A percentile compares a stretch with the other conserved stretches of the same genome.
phyloP scores from a whole-genome alignment of 2,113 vertebrate species.

The Eretmodus cyanostictus region DNA sequence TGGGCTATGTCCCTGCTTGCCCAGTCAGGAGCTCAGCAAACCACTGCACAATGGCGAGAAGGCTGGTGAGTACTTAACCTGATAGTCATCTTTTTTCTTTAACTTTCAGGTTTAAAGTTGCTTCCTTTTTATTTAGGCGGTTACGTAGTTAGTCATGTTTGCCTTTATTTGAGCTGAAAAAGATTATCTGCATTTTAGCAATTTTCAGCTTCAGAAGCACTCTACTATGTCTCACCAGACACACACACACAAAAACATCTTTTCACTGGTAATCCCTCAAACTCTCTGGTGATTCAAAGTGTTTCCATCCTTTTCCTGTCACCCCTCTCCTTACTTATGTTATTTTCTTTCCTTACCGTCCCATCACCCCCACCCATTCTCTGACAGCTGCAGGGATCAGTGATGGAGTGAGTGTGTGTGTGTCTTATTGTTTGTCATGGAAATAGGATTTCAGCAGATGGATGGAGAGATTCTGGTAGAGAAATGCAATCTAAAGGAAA shows the following conservation, averaged over 20 bases:
- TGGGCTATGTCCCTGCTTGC: constrained; percentile 86
- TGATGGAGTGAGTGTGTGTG: constrained; percentile 57
- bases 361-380: neutral
- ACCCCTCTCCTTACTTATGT: constrained; percentile 13
- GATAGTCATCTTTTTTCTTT: neutral
- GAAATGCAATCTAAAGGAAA: constrained; percentile 61
- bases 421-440: constrained; percentile 65
- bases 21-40: constrained; percentile 74
- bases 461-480: constrained; percentile 55
- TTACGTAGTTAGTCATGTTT: neutral
- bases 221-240: neutral
- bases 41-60: constrained; percentile 67
- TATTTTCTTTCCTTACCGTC: neutral
- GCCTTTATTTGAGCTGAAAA: neutral
- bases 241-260: neutral
- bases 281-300: constrained; percentile 12
- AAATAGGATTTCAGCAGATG: constrained; percentile 65
- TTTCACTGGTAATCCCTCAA: constrained; percentile 29
- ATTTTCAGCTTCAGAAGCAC: neutral
- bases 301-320: constrained; percentile 34
- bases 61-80: constrained; percentile 74
- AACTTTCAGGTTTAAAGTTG: neutral
- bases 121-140: neutral
- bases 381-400: constrained; percentile 45
- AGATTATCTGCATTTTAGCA: neutral